These are phyloP conservation scores for Charina bottae DNA, from an alignment of 2,113 vertebrate species.

Conservation along the genomic window DNA sequence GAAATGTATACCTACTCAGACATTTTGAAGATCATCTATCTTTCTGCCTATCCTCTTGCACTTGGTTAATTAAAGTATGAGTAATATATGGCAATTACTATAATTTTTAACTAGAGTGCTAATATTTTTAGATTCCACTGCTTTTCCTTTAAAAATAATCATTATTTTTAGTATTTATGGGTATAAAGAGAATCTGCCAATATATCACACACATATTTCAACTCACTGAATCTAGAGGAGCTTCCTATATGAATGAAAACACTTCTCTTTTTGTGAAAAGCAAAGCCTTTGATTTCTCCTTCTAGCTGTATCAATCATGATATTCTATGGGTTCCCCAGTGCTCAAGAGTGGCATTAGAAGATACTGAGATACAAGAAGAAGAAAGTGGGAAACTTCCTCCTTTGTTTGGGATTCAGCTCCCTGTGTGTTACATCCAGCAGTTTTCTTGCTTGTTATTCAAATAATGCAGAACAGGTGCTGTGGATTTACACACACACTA, in stretches of 20 bases:
- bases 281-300: too few species aligned
- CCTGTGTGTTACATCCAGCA: neutral
- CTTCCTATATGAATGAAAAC: neutral
- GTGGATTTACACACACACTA: neutral
- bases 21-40: neutral
- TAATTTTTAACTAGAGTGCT: neutral
- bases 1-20: neutral
- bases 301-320: neutral
- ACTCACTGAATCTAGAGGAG: neutral
- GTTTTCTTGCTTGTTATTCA: neutral
- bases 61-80: neutral
- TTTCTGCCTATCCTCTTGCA: neutral
- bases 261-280: neutral
- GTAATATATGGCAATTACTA: neutral
- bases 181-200: neutral
- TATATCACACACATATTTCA: neutral
- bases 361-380: neutral
- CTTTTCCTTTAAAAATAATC: neutral
- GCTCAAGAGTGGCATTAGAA: neutral
- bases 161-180: neutral
- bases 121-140: neutral
- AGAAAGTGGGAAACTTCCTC: neutral
- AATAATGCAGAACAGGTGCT: neutral
- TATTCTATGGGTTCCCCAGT: neutral
- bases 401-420: neutral